Evolutionary conservation across 1,140 invertebrate species (phyloP).

Genomic region (Drosophila funebris): DNA sequence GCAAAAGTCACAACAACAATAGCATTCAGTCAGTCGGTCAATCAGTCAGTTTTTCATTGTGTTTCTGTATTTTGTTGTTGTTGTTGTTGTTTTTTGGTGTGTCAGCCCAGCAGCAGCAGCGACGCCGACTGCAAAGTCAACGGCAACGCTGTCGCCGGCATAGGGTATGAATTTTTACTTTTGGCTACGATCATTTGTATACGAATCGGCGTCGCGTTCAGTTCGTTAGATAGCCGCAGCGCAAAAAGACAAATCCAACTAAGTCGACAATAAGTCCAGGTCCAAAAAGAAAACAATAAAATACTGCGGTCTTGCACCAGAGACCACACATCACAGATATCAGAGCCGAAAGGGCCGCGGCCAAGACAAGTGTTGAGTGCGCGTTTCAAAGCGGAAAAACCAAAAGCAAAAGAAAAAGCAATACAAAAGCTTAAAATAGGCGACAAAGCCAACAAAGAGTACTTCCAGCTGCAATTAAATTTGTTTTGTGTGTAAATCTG

Average conservation of each 20-base stretch:
- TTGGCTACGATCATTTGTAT: slow-evolving; percentile 82
- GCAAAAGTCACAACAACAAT: slow-evolving; percentile 21
- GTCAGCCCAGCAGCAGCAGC: slow-evolving; percentile 37
- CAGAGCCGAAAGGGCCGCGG: slow-evolving; percentile 28
- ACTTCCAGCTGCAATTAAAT: slow-evolving; percentile 63
- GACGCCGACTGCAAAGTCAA: slow-evolving; percentile 13
- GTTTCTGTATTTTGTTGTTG: slow-evolving; percentile 14
- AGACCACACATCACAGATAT: background rate
- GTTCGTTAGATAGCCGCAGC: slow-evolving; percentile 71
- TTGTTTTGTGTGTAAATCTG: slow-evolving; percentile 68
- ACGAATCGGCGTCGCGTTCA: slow-evolving; percentile 75
- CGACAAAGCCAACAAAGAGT: slow-evolving; percentile 48
- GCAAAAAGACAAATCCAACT: slow-evolving; percentile 27
- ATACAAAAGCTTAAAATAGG: slow-evolving; percentile 15
- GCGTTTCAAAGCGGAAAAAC: slow-evolving; percentile 7
- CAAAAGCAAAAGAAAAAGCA: slow-evolving; percentile 7
- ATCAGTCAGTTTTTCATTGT: slow-evolving; percentile 48
- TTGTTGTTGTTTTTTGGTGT: slow-evolving; percentile 18
- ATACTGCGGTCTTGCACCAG: slow-evolving; percentile 20
- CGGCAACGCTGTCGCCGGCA: slow-evolving; percentile 45
- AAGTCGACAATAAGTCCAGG: slow-evolving; percentile 8
- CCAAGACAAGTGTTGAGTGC: slow-evolving; percentile 27
- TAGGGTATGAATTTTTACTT: slow-evolving; percentile 74
- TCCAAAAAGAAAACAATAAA: background rate
- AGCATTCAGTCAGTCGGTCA: slow-evolving; percentile 62